Conservation (phyloP, 2,888 invertebrate species). For the Cylloceria caligata region DNA sequence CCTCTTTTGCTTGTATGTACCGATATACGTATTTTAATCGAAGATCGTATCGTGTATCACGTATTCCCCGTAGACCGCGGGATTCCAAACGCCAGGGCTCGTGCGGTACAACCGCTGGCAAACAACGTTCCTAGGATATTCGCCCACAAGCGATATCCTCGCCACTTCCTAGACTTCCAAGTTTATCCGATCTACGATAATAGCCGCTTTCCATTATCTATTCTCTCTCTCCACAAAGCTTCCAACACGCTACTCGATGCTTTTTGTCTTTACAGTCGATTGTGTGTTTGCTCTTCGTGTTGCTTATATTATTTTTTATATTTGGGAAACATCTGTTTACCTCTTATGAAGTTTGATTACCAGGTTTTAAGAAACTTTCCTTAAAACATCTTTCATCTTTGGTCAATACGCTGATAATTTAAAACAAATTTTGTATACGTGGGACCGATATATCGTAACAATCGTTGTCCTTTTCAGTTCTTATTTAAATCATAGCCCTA, state of each 20-base stretch:
- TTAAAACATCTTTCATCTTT: too few species aligned
- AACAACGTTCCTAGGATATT: constrained; percentile 15
- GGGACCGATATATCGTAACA: background rate
- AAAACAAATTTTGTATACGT: background rate
- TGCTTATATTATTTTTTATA: background rate
- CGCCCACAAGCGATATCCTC: constrained; percentile 33
- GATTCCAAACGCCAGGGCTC: constrained; percentile 14
- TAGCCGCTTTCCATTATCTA: constrained; percentile 48
- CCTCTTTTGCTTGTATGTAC: constrained; percentile 2
- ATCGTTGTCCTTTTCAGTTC: background rate
- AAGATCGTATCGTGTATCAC: constrained; percentile 53
- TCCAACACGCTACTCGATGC: constrained; percentile 28
- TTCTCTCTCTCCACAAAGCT: constrained; percentile 1
- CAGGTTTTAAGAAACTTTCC: background rate
- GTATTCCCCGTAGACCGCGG: constrained; percentile 30
- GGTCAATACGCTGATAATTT: background rate
- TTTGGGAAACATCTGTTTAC: constrained; percentile 3
- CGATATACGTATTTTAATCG: constrained; percentile 41
- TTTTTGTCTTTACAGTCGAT: constrained; percentile 9
- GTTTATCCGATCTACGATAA: constrained; percentile 54
- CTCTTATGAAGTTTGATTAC: background rate
- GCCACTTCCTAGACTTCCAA: constrained; percentile 24
- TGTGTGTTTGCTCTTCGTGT: background rate
- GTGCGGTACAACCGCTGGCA: too few species aligned
- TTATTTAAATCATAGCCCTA: too few species aligned